A percentile compares a stretch with the other conserved stretches of the same genome.
Conservation (phyloP, 2,113 vertebrate species). For the Hiodon tergisus region DNA sequence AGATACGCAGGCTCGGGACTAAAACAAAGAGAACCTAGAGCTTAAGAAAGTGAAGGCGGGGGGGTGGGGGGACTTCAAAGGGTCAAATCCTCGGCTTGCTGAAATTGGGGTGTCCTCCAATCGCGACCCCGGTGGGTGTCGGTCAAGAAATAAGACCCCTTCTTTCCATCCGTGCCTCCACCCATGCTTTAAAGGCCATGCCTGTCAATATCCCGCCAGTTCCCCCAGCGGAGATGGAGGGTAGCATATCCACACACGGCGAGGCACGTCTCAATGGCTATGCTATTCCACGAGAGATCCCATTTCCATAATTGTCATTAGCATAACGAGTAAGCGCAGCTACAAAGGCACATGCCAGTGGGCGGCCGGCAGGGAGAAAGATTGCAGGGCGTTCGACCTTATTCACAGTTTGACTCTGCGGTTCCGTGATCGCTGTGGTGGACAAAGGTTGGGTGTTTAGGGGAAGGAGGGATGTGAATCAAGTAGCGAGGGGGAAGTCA, state of each 20-base stretch:
- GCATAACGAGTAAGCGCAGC: constrained; percentile 37
- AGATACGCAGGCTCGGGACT: background rate
- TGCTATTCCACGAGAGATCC: background rate
- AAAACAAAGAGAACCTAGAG: background rate
- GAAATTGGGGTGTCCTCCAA: constrained; percentile 22
- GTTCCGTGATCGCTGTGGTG: constrained; percentile 1
- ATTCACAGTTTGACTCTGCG: constrained; percentile 8
- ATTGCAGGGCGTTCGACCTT: background rate
- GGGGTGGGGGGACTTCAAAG: constrained; percentile 22
- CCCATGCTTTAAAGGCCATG: constrained; percentile 35
- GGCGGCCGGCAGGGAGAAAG: constrained; percentile 14
- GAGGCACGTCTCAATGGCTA: constrained; percentile 17
- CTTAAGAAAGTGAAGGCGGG: background rate
- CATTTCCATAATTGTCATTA: constrained; percentile 49
- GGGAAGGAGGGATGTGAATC: background rate
- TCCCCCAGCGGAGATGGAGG: constrained; percentile 31
- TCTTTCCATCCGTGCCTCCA: constrained; percentile 39
- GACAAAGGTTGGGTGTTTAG: background rate
- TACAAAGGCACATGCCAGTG: constrained; percentile 45
- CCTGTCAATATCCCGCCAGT: constrained; percentile 29
- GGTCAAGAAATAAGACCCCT: constrained; percentile 35
- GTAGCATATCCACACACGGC: constrained; percentile 31
- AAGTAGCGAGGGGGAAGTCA: background rate
- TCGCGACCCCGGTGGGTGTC: constrained; percentile 45
- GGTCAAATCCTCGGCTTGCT: constrained; percentile 30